phyloP scores from a whole-genome alignment of 2,113 vertebrate species.

The Semicossyphus pulcher region DNA sequence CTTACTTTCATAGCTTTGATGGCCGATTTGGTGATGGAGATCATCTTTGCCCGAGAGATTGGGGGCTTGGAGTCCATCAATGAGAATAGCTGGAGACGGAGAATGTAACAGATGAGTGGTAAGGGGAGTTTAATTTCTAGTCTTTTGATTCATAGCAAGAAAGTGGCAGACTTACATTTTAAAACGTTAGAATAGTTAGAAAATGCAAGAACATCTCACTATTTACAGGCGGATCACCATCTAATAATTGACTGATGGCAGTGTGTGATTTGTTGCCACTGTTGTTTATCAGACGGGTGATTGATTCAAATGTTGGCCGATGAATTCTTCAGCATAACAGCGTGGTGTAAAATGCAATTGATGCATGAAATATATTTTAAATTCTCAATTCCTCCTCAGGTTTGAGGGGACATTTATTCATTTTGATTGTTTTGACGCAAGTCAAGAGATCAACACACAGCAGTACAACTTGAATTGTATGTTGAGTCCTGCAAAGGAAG shows the following conservation, averaged over 20 bases:
- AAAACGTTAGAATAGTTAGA: not conserved
- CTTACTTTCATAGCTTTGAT: constrained; percentile 99
- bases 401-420: too few relatives aligned
- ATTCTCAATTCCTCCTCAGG: too few relatives aligned
- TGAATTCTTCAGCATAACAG: too few relatives aligned
- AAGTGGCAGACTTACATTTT: not conserved
- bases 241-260: not conserved
- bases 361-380: not conserved
- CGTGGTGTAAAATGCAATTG: not conserved
- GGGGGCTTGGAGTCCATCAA: constrained; percentile 99
- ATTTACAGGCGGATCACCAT: not conserved
- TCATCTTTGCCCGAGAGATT: constrained; percentile 99
- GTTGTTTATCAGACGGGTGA: not conserved
- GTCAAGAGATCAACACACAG: too few relatives aligned
- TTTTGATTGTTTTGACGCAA: not conserved
- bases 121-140: not conserved
- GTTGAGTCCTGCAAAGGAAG: not conserved
- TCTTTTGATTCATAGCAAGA: not conserved
- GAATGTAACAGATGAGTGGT: not conserved
- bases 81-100: constrained; percentile 90
- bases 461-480: not conserved
- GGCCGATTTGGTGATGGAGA: constrained; percentile 98
- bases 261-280: not conserved
- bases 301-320: not conserved
- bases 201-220: not conserved